These are phyloP conservation scores for Zonotrichia leucophrys DNA, from an alignment of 2,113 vertebrate genomes.

Conservation along the genomic window DNA sequence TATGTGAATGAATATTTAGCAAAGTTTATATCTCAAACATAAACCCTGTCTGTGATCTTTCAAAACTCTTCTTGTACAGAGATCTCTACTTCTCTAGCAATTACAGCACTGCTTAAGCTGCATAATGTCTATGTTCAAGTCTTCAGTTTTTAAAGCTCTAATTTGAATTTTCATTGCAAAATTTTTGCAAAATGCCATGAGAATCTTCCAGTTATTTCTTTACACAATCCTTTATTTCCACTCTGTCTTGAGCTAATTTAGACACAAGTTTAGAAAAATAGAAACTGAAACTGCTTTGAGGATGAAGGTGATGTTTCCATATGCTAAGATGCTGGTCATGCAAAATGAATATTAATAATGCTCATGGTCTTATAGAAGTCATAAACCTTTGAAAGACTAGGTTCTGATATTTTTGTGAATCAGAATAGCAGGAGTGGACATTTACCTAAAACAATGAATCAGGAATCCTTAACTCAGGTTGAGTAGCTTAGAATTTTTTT, in stretches of 20 bases:
- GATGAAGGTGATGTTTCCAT: neutral
- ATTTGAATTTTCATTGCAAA: neutral
- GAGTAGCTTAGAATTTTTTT: neutral
- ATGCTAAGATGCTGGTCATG: neutral
- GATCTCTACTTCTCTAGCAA: neutral
- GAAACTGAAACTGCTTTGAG: neutral
- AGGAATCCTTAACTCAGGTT: too few species aligned
- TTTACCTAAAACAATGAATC: too few species aligned
- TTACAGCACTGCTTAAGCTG: neutral
- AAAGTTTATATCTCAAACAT: neutral
- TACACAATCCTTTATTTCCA: neutral
- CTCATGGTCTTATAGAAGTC: too few species aligned
- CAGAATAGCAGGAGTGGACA: too few species aligned
- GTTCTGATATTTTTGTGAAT: too few species aligned
- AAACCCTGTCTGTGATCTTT: neutral
- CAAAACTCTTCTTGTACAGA: neutral
- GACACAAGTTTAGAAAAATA: fast-evolving
- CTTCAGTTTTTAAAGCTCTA: neutral
- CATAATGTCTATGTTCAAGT: neutral
- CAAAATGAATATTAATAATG: too few species aligned
- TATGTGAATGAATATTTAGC: neutral
- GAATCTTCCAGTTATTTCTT: neutral
- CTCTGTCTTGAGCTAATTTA: neutral
- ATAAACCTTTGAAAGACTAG: too few species aligned
- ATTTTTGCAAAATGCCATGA: neutral